phyloP scores from a whole-genome alignment of 2,797 vertebrate species.

The Rhyacichthys aspro region DNA sequence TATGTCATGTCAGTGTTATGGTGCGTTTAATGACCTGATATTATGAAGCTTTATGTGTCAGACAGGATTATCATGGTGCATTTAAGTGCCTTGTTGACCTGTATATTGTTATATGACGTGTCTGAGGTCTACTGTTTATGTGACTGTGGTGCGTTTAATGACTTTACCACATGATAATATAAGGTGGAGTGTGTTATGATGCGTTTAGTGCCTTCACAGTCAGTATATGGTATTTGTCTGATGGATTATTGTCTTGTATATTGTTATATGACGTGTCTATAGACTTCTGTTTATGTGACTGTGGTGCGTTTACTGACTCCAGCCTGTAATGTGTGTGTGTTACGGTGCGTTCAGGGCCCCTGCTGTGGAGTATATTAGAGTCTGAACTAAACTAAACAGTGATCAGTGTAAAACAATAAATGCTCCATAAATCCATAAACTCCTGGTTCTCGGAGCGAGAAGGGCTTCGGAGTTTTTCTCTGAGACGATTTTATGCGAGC shows the following conservation, averaged over 20 bases:
- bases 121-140: too few species aligned
- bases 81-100: slow-evolving; percentile 42
- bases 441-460: too few species aligned
- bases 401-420: slow-evolving; percentile 77
- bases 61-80: too few species aligned
- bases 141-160: not conserved
- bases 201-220: slow-evolving; percentile 50
- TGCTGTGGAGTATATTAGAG: slow-evolving; percentile 58
- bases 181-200: slow-evolving; percentile 11
- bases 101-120: too few species aligned
- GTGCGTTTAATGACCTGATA: too few species aligned
- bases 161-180: not conserved
- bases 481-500: too few species aligned
- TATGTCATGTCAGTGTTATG: too few species aligned
- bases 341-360: slow-evolving; percentile 38
- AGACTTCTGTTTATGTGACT: too few species aligned
- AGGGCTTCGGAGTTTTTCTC: too few species aligned
- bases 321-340: not conserved
- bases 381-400: slow-evolving; percentile 61
- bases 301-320: not conserved
- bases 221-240: slow-evolving; percentile 21
- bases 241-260: slow-evolving; percentile 52
- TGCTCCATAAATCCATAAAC: slow-evolving; percentile 75
- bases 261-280: too few species aligned
- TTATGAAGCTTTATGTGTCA: too few species aligned